These are phyloP conservation scores for Phrynocephalus vlangalii DNA, from an alignment of 2,797 vertebrate genomes.

Conservation along the genomic window DNA sequence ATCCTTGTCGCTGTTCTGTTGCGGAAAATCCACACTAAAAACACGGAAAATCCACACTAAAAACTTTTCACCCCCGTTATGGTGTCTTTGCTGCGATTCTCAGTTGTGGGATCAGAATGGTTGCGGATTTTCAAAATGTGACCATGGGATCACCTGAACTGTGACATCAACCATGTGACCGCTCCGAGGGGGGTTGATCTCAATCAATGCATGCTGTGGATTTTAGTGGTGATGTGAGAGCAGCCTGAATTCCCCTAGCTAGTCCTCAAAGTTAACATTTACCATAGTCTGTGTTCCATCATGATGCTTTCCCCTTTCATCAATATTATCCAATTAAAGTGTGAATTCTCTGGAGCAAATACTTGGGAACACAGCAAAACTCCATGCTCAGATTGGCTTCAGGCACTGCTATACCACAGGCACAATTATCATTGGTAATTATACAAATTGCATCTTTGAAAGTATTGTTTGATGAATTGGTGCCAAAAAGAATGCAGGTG, in stretches of 20 bases:
- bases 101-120: no score
- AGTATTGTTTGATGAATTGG: not conserved
- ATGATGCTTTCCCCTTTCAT: not conserved
- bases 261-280: not conserved
- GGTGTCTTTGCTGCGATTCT: no score
- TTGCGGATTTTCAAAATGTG: no score
- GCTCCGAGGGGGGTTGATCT: no score
- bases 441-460: not conserved
- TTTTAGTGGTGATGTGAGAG: no score
- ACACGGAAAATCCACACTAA: no score
- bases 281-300: not conserved
- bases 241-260: not conserved
- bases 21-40: no score
- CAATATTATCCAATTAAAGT: constrained; percentile 18
- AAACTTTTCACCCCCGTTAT: no score
- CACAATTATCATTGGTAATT: not conserved
- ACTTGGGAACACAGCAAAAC: not conserved
- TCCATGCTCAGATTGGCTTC: constrained; percentile 2
- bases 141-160: no score
- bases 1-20: no score
- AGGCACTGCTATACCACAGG: not conserved
- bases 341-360: constrained; percentile 12
- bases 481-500: not conserved
- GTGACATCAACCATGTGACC: no score
- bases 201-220: no score